Percentiles rank a stretch among this genome's conserved stretches.
Conservation (phyloP, 2,888 invertebrate genomes). For the Drosophila peninsularis region DNA sequence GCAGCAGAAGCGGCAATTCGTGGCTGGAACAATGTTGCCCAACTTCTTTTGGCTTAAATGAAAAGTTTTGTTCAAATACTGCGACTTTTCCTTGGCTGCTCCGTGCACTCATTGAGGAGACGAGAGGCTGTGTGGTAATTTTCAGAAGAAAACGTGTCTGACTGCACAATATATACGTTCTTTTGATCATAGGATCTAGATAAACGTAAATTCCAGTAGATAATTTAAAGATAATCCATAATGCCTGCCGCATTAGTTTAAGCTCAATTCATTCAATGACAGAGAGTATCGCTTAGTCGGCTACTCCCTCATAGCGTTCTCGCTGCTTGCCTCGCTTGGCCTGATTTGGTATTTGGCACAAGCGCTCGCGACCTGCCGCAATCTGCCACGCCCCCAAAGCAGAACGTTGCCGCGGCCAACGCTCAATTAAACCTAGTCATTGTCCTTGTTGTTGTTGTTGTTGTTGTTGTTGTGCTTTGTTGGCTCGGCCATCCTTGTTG, state of each 20-base stretch:
- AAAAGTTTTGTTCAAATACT: slow-evolving; percentile 56
- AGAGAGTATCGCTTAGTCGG: background rate
- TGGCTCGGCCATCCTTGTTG: slow-evolving; percentile 18
- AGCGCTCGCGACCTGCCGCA: slow-evolving; percentile 55
- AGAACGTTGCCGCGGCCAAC: slow-evolving; percentile 31
- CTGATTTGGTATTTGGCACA: slow-evolving; percentile 59
- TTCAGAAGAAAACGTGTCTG: too few relatives aligned
- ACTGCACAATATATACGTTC: too few relatives aligned
- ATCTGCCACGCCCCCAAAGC: slow-evolving; percentile 23
- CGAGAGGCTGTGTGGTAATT: too few relatives aligned
- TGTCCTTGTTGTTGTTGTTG: slow-evolving; percentile 20
- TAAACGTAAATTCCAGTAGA: too few relatives aligned
- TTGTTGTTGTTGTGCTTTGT: slow-evolving; percentile 16
- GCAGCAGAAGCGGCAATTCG: slow-evolving; percentile 19
- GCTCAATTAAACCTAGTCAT: slow-evolving; percentile 67
- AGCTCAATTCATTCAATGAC: background rate
- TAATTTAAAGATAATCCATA: too few relatives aligned
- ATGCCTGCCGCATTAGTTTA: too few relatives aligned
- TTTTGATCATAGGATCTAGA: too few relatives aligned
- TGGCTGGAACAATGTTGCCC: slow-evolving; percentile 42
- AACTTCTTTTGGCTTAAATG: slow-evolving; percentile 56
- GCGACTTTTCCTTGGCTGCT: slow-evolving; percentile 27
- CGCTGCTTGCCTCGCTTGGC: background rate
- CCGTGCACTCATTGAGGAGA: too few relatives aligned
- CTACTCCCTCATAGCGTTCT: background rate